Evolutionary conservation across 2,888 invertebrate genomes (phyloP), one percentile per base, ranked within the genome.

Genomic region (Osmoderma eremita): DNA sequence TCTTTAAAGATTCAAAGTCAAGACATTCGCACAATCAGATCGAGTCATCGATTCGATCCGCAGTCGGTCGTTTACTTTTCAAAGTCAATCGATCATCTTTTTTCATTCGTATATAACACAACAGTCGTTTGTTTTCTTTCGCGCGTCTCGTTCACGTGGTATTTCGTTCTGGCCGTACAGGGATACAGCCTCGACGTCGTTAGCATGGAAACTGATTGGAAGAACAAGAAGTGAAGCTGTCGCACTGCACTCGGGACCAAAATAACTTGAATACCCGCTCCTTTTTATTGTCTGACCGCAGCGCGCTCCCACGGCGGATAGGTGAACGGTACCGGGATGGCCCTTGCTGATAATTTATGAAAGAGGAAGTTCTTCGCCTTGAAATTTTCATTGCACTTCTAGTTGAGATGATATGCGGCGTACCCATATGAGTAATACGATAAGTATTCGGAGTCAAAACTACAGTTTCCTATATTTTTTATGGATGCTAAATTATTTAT

Each of bases 131-230:
- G 50, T 63, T 67, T 67, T 69, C 4, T 56, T 36, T 65, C 65
- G 67, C 51, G 64, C 61, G 58, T 10, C 30, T 54, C 61, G 56
- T 58, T 65, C 56, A 64, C 66, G 58, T 70, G 65, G 53, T 53
- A 48, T 68, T 62, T 63, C 67, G 65, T 54, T 64, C 66, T 67
- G 36, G 68, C 51, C 15, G 49, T 24, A 49, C 36, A 58, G 64
- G 65, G 73, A 70, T 73, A 77, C 76, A 73, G 75, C 74, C 77
- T 72, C 75, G 70, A 69, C 76, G 75, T 74, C 72, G 76, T 73
- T 73, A 73, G 72, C 72, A 72, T 75, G 70, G 71, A 72, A 75
- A 79, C 79, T 79, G 77, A 78, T 73, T 69, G 71, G 69, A 69
- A 70, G 63, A 69, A 63, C 68, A 71, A 69, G 71, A 71, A 68